phyloP scores from a whole-genome alignment of 2,888 invertebrate species.

The Erannis defoliaria region DNA sequence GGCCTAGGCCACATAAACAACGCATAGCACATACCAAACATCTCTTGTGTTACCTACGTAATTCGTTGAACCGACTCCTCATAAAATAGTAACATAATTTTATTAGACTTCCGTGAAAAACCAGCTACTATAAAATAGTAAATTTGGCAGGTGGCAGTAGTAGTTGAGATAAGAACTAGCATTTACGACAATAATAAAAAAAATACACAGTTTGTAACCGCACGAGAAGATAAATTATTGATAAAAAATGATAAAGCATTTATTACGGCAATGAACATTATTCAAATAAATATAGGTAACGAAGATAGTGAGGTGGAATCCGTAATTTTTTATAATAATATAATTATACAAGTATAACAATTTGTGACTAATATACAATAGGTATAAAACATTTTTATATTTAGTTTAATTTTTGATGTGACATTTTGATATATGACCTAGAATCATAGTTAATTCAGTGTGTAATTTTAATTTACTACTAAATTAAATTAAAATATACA shows the following conservation, averaged over 20 bases:
- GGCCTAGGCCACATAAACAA: no score
- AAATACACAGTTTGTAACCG: slow-evolving; percentile 25
- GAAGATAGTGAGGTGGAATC: slow-evolving; percentile 4
- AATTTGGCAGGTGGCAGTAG: slow-evolving; percentile 13
- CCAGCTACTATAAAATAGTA: slow-evolving; percentile 21
- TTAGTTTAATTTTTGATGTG: no score
- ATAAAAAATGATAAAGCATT: slow-evolving; percentile 24
- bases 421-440: no score
- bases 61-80: neutral
- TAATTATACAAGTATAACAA: neutral
- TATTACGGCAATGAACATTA: slow-evolving; percentile 26
- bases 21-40: no score
- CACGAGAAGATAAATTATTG: slow-evolving; percentile 19
- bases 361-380: no score
- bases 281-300: slow-evolving; percentile 15
- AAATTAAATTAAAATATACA: no score
- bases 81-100: slow-evolving; percentile 16
- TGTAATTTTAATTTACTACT: no score
- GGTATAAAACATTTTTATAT: no score
- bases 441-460: no score
- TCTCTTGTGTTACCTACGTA: neutral
- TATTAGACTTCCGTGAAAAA: slow-evolving; percentile 25
- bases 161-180: slow-evolving; percentile 30
- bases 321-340: neutral
- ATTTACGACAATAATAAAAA: slow-evolving; percentile 25